These are phyloP conservation scores for Felis catus DNA, from an alignment of 2,113 vertebrate species.

Conservation along the genomic window F.catus_Fca126_mat1.0 CM031417.1:129247501-129248000, in stretches of 20 bases:
- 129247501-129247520: background rate
- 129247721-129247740: background rate
- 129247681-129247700: background rate
- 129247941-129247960: background rate
- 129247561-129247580: background rate
- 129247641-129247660: background rate
- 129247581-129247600: background rate
- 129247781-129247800: background rate
- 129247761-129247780: background rate
- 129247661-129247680: background rate
- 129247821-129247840: background rate
- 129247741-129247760: background rate
- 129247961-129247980: background rate
- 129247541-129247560: background rate
- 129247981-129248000: background rate
- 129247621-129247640: background rate
- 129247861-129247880: background rate
- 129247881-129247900: background rate
- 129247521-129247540: background rate
- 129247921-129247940: background rate
- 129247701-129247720: background rate
- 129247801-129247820: background rate
- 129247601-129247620: background rate
- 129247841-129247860: background rate
- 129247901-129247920: background rate